Base-by-base conservation (phyloP, 2,113 vertebrate genomes). In the Callaeas wilsoni region DNA sequence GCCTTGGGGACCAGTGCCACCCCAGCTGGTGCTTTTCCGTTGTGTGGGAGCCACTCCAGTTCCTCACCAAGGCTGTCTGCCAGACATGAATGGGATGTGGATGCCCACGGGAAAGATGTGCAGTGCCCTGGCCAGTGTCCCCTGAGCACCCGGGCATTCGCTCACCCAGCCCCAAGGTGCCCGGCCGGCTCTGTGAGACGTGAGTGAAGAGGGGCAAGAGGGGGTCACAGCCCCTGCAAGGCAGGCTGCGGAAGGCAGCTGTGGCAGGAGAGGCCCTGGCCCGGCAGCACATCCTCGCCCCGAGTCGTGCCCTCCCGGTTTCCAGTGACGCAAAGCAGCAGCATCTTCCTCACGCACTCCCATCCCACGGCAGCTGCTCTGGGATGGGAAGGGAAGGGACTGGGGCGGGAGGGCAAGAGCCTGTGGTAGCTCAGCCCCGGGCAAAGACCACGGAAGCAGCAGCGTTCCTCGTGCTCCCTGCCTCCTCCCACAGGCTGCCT, bases 261-360 rank as follows among this genome's bases (percentile, higher is more conserved):
- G 9, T 37, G 47, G 35, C 55, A 49, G 56, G 16, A 85, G 67
- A 56, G 35, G 29, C 53, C 57, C 22, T 37, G 70, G 37, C 82
- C 52, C 55, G 41, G 63, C 68, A 59, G 64, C 62, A 33, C 21
- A 2, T 49, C 39, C 69, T 62, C 12, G 3, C 32, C 47, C 44
- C 46, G 0, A 14, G 21, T 42, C 73, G 9, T 5, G 16, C 13
- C 32, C 47, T 84, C 19, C n/a, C 6, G 0, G 0, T 13, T 63
- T 23, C 42, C 81, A 52, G 73, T n/a, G 84, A 91, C 1, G 0
- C 74, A 79, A 33, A 82, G 52, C 80, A 71, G 69, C 57, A 16
- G 18, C 7, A 1, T 5, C 65, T 19, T 30, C 83, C 46, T 22
- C 10, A 6, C 1, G 2, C 1, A 0, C 12, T 79, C 3, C 0